Conservation (phyloP, 2,888 invertebrate genomes). For the Coleophora deauratella region DNA sequence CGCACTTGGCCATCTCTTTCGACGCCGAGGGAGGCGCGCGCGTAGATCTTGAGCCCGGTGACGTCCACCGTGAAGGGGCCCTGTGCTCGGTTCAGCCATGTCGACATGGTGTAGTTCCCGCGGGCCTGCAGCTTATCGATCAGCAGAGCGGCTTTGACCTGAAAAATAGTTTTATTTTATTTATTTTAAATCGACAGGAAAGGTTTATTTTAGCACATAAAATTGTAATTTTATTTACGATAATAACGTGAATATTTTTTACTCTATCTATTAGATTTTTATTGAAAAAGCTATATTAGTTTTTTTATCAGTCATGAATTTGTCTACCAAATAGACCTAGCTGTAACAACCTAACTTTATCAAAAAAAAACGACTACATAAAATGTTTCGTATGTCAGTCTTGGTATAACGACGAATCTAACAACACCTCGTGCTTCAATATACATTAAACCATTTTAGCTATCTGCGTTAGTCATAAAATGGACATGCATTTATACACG, state of each 20-base stretch:
- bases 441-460: no score
- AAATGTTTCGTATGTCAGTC: no score
- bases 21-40: constrained; percentile 80
- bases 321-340: no score
- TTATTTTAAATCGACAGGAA: not conserved
- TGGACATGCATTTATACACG: no score
- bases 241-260: no score
- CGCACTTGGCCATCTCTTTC: constrained; percentile 83
- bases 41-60: constrained; percentile 79
- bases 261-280: not conserved
- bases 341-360: no score
- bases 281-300: not conserved
- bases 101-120: constrained; percentile 83
- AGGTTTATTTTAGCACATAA: not conserved
- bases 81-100: constrained; percentile 78
- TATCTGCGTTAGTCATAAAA: no score
- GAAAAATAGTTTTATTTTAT: constrained; percentile 19
- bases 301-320: no score
- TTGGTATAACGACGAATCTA: no score
- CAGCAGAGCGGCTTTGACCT: constrained; percentile 82
- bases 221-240: not conserved
- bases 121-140: constrained; percentile 81
- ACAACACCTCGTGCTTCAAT: no score
- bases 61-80: constrained; percentile 88
- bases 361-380: no score